Evolutionary conservation across 30 jellyfish, hydroid and myxozoan genomes (phyloP), one percentile per base, ranked within the genome.

Genomic region (Catostylus mosaicus): DNA sequence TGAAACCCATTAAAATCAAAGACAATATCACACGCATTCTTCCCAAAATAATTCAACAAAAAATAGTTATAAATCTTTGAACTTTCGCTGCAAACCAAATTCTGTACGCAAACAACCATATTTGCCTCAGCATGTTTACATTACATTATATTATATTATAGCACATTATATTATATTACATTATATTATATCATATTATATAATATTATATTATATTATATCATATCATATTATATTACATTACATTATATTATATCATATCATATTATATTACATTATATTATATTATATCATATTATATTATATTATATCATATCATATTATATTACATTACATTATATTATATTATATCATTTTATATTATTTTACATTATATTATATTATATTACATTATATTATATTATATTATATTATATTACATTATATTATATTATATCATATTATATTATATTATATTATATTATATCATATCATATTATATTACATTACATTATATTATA

Each of bases 31-130:
- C 22, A 10, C 24, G 51, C 51, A 30, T 60, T 62, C 72, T 62
- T 62, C 87, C 88, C 40, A 60, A 77, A 77, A 77, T 77, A 77
- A 34, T 62, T 31, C 70, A 10, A 23, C 63, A 50, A n/a, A n/a
- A n/a, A n/a, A n/a, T n/a, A n/a, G n/a, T n/a, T n/a, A n/a, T n/a
- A n/a, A n/a, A n/a, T n/a, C n/a, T n/a, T n/a, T n/a, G n/a, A n/a
- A n/a, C n/a, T n/a, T n/a, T n/a, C n/a, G n/a, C n/a, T n/a, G n/a
- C n/a, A n/a, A n/a, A n/a, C n/a, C n/a, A n/a, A n/a, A n/a, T n/a
- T n/a, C n/a, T n/a, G n/a, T n/a, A n/a, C n/a, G n/a, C n/a, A n/a
- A n/a, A n/a, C n/a, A n/a, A n/a, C n/a, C n/a, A n/a, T n/a, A n/a
- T n/a, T 43, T 16, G 56, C 56, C 8, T 43, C 56, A 43, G 8